Evolutionary conservation across 2,113 vertebrate species (phyloP), one percentile per base, ranked within the genome.

Genomic region (Engraulis encrasicolus): DNA sequence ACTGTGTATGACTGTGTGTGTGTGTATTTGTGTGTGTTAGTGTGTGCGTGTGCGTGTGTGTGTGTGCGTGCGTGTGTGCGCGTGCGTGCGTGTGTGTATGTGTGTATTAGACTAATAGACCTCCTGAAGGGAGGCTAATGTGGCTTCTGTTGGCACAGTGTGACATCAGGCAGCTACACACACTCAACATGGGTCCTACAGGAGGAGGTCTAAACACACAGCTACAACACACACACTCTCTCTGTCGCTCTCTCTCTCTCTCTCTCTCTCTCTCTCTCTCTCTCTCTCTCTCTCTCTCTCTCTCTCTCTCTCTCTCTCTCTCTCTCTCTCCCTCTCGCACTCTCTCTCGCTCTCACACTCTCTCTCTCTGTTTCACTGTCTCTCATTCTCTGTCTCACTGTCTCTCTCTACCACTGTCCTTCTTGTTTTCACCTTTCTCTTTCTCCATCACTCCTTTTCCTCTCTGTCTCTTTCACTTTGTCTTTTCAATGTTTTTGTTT

Each of bases 81-180:
- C 31, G 20, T 66, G 58, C 11, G n/a, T 23, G 58, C 31, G 58
- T 66, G n/a, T 66, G 58, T 66, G 58, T 66, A 23, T 66, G 58
- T 66, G 58, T n/a, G n/a, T 23, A 66, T 27, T 66, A 23, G 58
- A 27, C n/a, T 66, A 66, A 66, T 66, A 31, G 23, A 31, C 23
- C 58, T 23, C 58, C 58, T 31, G n/a, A 14, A 31, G 58, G 27
- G 58, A 66, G 58, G 23, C 58, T 66, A 66, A 66, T 27, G 58
- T 23, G 23, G 58, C 58, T 66, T 66, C 58, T 66, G 58, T 12
- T 66, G 58, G 23, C 58, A 66, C 58, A 66, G 58, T 66, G 58
- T 23, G 23, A 15, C 58, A 66, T 23, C 58, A 66, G 6, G 58
- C 58, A 27, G 58, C n/a, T 23, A 58, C 54, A 66, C n/a, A 27